phyloP scores from a whole-genome alignment of 2,797 vertebrate genomes.

The Sebastes cheni region DNA sequence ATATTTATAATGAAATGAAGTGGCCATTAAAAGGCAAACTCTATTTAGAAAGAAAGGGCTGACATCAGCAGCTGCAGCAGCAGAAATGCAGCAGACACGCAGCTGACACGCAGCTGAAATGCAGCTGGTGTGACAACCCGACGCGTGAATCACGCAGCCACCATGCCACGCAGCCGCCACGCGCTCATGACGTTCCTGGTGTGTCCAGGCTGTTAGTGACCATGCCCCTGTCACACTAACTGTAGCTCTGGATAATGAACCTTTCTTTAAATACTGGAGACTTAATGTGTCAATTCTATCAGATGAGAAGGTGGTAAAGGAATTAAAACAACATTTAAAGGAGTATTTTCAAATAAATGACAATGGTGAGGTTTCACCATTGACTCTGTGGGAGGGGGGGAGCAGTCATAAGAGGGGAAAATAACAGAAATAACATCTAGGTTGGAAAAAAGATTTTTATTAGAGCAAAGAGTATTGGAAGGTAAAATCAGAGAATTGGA shows the following conservation, averaged over 20 bases:
- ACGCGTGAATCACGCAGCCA: too few relatives aligned
- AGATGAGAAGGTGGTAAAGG: background rate
- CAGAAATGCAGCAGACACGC: too few relatives aligned
- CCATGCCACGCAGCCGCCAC: too few relatives aligned
- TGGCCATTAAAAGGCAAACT: too few relatives aligned
- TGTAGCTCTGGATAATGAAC: background rate
- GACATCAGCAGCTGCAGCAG: too few relatives aligned
- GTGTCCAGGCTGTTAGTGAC: background rate
- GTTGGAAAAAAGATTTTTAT: background rate
- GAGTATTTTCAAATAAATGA: conserved; percentile 27
- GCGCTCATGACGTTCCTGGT: too few relatives aligned
- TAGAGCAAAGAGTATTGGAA: background rate
- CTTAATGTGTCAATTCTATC: conserved; percentile 3
- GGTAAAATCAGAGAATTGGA: background rate
- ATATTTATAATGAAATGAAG: too few relatives aligned
- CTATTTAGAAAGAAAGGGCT: too few relatives aligned
- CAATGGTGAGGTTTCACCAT: conserved; percentile 1
- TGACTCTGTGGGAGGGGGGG: background rate
- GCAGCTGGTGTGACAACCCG: too few relatives aligned
- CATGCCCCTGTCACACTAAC: background rate
- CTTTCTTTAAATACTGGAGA: conserved; percentile 22
- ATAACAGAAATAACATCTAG: conserved; percentile 9
- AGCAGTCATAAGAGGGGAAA: conserved; percentile 1
- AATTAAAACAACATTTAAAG: background rate
- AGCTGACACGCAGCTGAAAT: too few relatives aligned